phyloP scores from a whole-genome alignment of 2,797 vertebrate genomes.

The Sternarchorhynchus goeldii region DNA sequence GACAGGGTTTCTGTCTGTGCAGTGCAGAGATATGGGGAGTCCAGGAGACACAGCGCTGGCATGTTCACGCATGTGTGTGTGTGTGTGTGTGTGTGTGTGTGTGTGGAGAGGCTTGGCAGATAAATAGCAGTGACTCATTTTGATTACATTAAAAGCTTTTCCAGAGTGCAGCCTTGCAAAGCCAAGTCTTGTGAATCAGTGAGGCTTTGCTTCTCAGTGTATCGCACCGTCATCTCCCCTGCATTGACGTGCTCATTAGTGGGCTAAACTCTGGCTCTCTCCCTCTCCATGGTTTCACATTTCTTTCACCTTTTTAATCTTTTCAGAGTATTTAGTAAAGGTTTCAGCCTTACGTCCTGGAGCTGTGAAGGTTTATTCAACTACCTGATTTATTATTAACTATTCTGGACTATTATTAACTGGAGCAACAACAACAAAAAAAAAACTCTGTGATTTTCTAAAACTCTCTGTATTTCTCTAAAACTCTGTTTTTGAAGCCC shows the following conservation, averaged over 20 bases:
- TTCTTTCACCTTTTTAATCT: background rate
- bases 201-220: slow-evolving; percentile 1
- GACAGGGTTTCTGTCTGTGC: background rate
- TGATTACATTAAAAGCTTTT: slow-evolving; percentile 66
- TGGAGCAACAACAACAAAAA: background rate
- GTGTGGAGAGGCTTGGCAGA: slow-evolving; percentile 41
- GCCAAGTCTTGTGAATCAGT: slow-evolving; percentile 35
- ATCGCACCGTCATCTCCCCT: background rate
- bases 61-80: background rate
- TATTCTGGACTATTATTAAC: background rate
- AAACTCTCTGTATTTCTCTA: background rate
- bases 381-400: background rate
- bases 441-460: background rate
- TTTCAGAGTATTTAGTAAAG: slow-evolving; percentile 12
- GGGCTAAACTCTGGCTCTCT: slow-evolving; percentile 28
- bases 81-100: slow-evolving; percentile 10
- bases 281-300: slow-evolving; percentile 16
- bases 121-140: slow-evolving; percentile 56
- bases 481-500: background rate
- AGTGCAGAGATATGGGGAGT: background rate
- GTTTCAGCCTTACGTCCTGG: background rate
- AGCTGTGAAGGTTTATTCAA: background rate
- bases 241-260: slow-evolving; percentile 29
- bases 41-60: background rate
- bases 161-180: slow-evolving; percentile 49